Conservation (phyloP, 2,888 invertebrate species). For the Xanthostigma xanthostigma region DNA sequence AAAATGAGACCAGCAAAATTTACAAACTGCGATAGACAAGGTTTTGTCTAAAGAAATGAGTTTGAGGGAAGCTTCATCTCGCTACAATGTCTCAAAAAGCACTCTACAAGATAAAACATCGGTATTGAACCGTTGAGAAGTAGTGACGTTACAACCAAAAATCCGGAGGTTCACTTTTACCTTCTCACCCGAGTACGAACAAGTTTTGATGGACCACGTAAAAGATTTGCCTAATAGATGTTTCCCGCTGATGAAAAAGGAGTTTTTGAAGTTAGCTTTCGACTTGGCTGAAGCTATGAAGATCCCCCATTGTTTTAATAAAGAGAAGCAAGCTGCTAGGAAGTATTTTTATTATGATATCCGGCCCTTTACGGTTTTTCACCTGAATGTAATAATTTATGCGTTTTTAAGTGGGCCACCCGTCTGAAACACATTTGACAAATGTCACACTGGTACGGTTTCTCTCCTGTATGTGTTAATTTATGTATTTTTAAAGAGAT, state of each 20-base stretch:
- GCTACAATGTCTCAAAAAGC: slow-evolving; percentile 12
- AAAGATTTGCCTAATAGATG: background rate
- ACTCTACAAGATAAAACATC: slow-evolving; percentile 12
- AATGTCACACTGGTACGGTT: too few relatives aligned
- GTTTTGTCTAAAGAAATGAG: background rate
- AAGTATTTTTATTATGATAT: too few relatives aligned
- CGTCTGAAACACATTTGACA: too few relatives aligned
- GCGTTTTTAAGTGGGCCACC: too few relatives aligned
- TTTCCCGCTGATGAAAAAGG: slow-evolving; percentile 1
- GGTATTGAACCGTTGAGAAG: slow-evolving; percentile 10
- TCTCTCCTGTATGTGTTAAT: too few relatives aligned
- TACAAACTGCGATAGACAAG: slow-evolving; percentile 8
- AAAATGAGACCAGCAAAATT: slow-evolving; percentile 10
- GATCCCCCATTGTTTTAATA: too few relatives aligned
- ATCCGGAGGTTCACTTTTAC: background rate
- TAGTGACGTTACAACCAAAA: slow-evolving; percentile 5
- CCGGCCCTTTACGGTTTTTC: too few relatives aligned
- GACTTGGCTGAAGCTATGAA: too few relatives aligned
- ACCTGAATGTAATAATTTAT: too few relatives aligned
- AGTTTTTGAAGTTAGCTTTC: slow-evolving; percentile 8
- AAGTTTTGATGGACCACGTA: slow-evolving; percentile 7
- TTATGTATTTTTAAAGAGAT: too few relatives aligned
- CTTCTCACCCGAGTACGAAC: slow-evolving; percentile 8
- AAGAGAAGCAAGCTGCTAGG: too few relatives aligned
- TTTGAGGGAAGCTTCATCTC: slow-evolving; percentile 11